Evolutionary conservation across 2,113 vertebrate species (phyloP), one percentile per base, ranked within the genome.

Genomic region (Alces alces): DNA sequence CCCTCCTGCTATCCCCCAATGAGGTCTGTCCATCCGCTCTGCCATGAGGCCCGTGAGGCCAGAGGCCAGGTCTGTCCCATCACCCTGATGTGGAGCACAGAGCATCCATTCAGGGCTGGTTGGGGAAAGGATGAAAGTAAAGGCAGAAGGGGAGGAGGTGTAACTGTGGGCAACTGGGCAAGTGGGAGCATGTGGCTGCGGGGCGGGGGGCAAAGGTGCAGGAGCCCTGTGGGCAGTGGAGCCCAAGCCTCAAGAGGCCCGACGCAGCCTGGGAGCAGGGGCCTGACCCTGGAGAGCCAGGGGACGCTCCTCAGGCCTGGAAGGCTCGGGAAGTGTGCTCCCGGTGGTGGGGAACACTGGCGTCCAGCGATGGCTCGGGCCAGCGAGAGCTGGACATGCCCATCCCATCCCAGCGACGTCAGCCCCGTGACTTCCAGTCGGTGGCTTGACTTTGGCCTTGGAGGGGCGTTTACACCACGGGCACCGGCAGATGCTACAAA

Each of bases 391-490:
- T 6, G 10, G 15, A 13, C 0, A 1, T 3, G 0, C 11, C 52
- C n/a, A 0, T 7, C 6, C 33, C 2, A 5, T 11, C n/a, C 50
- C 33, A 7, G 55, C 0, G 10, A 13, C 0, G 27, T 17, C 58
- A 17, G 58, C 30, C 1, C 90, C 0, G 0, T 3, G 23, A 12
- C 21, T 5, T 7, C 1, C 0, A 0, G 45, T 0, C 7, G 2
- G 50, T 19, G 14, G 43, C 60, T 27, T 39, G 14, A 19, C 15
- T 0, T 13, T 0, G 3, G 82, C 50, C 61, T 1, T 21, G 2
- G n/a, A 27, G 25, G 6, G 78, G 21, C 9, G 0, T 84, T 84
- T 30, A 60, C 36, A 45, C 36, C 58, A 23, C 1, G 0, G 47
- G 6, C 39, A 1, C 2, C 0, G 5, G 45, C 23, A 10, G 57